A percentile compares a stretch with the other conserved stretches of the same genome.
Evolutionary conservation across 2,888 invertebrate genomes (phyloP).

Genomic region (Azorinus chamasolen): DNA sequence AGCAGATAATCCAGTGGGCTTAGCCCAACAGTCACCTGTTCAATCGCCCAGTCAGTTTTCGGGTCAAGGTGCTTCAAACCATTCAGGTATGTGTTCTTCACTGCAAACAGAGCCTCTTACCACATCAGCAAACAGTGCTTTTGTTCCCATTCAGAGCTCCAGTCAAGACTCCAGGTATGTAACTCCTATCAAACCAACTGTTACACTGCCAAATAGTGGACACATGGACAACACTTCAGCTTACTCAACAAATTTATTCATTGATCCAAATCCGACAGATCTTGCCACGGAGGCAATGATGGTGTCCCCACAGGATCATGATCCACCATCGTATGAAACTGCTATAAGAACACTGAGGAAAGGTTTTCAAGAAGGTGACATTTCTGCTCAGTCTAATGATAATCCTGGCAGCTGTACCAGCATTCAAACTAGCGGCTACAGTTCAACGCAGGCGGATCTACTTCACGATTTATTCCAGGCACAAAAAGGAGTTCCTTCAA

Average conservation of each 20-base stretch:
- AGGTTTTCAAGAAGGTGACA: too few species aligned
- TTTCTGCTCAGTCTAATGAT: too few species aligned
- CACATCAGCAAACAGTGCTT: conserved; percentile 67
- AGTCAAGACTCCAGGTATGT: conserved; percentile 59
- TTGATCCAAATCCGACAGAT: conserved; percentile 34
- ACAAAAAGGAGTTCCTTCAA: too few species aligned
- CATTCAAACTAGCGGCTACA: too few species aligned
- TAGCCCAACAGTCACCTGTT: too few species aligned
- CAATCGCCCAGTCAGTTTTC: too few species aligned
- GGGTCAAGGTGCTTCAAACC: too few species aligned
- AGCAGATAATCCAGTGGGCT: too few species aligned
- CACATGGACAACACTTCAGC: neutral
- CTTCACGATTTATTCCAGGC: too few species aligned
- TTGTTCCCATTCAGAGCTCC: conserved; percentile 78
- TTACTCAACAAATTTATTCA: conserved; percentile 15
- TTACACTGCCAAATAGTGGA: conserved; percentile 69
- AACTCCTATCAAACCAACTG: conserved; percentile 76
- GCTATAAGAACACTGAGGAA: conserved; percentile 52
- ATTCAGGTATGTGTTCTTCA: too few species aligned
- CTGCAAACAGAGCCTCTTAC: neutral
- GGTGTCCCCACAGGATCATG: conserved; percentile 42
- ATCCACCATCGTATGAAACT: conserved; percentile 66
- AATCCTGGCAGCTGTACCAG: too few species aligned
- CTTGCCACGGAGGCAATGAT: conserved; percentile 23
- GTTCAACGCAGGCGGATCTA: too few species aligned